Base-by-base conservation (phyloP, 2,797 vertebrate genomes). In the Alca torda region DNA sequence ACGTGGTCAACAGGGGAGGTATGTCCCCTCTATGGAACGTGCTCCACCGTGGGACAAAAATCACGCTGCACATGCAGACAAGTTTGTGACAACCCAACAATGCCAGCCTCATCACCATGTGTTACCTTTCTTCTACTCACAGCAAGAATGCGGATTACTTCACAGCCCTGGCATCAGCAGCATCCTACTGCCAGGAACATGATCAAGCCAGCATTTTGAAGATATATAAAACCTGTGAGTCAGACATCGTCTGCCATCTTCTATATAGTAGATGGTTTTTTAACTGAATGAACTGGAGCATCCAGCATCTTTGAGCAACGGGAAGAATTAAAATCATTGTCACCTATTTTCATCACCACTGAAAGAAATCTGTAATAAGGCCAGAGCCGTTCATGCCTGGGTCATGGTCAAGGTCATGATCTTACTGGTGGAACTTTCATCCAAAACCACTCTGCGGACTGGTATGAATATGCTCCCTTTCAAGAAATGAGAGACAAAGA, bases 31-130 rank as follows among this genome's bases (percentile, higher is more conserved):
- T n/a, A 31, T 16, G 31, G 35, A n/a, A 43, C 48, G 26, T 0
- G 24, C 15, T 28, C 31, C 20, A 37, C 15, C 0, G 0, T 4
- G 37, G 61, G 39, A 87, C n/a, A 72, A 91, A 41, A 91, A 60
- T 23, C 31, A 57, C 0, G 4, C 37, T 4, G 2, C 56, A 50
- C 1, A 0, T 11, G 26, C 5, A n/a, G 51, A 39, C 45, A 26
- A 65, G 24, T 56, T 43, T 59, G 39, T 31, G 59, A 56, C 31
- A 85, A 48, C 5, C 13, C 37, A 60, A 13, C 10, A 63, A 21
- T 2, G 30, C 13, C 87, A 79, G 45, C 15, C 37, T 61, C 79
- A 80, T 25, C 39, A 50, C 51, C 60, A 56, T 1, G 5, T 20
- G 53, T 33, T 39, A 35, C 16, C 16, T 69, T 84, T 60, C 76